Evolutionary conservation across 2,113 vertebrate species (phyloP), one percentile per base, ranked within the genome.

Genomic region (Grammomys dolichurus): DNA sequence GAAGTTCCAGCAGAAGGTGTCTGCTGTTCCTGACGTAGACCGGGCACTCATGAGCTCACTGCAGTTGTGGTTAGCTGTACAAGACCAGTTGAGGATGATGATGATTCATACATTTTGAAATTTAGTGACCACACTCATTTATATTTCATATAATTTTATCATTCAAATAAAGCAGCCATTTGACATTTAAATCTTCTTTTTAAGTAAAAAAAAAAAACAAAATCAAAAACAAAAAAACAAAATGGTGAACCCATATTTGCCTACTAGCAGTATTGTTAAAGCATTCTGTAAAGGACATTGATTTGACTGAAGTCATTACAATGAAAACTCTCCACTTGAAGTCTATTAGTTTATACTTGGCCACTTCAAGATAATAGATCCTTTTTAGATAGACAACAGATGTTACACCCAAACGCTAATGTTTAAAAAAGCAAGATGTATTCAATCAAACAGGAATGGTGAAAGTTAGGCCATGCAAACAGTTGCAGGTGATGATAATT

Each of bases 291-390:
- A 98, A 98, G 75, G 98, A 98, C 98, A 99, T 98, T 98, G 98
- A 98, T 98, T 98, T 99, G 98, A 98, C 97, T 69, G 33, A 98
- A 98, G 98, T 98, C 98, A 98, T 98, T 98, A 98, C n/a, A n/a
- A 99, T 98, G 98, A 98, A 98, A 99, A 99, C 99, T 99, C 98
- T 99, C 99, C 98, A 99, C 99, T 99, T 98, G 99, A 99, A 99
- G 99, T 99, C 99, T 99, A 33, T 69, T 31, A 33, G 99, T 99
- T 99, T 99, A 99, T 98, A 99, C 99, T 99, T 99, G 98, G 98
- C 99, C 98, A 99, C 98, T 98, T 99, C 98, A 96, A 98, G 99
- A 98, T 98, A 98, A 98, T 98, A 98, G 98, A 98, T 99, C 98
- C 98, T 98, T 98, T 98, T 98, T 99, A 98, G 98, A 98, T 98